Evolutionary conservation across 2,113 vertebrate genomes (phyloP).

Genomic region (Seriola quinqueradiata): DNA sequence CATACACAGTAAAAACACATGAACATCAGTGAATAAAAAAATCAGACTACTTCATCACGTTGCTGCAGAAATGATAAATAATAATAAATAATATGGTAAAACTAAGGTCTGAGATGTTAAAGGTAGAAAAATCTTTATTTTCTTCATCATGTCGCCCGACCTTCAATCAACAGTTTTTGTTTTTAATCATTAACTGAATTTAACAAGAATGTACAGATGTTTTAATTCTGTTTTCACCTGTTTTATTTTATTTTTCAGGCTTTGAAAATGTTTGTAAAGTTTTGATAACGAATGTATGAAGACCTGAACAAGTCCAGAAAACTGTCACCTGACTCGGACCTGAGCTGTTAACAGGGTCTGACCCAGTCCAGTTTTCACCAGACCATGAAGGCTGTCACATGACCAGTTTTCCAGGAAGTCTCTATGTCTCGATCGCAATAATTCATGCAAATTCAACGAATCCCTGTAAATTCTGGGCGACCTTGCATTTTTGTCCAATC

Average conservation of each 20-base stretch:
- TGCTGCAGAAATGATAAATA: not conserved
- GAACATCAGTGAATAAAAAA: too few species aligned
- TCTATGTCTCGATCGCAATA: too few species aligned
- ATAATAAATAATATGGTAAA: not conserved
- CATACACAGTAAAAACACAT: too few species aligned
- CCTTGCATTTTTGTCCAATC: too few species aligned
- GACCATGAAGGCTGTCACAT: not conserved
- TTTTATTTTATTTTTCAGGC: conserved; percentile 62
- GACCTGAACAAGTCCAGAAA: conserved; percentile 56
- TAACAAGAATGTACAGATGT: not conserved
- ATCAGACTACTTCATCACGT: not conserved
- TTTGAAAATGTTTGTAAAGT: conserved; percentile 54
- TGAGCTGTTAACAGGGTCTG: too few species aligned
- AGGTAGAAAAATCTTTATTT: not conserved
- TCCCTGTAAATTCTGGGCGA: too few species aligned
- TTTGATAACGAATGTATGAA: conserved; percentile 29
- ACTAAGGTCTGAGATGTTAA: not conserved
- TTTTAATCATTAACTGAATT: conserved; percentile 15
- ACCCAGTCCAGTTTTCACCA: not conserved
- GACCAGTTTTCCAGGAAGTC: too few species aligned
- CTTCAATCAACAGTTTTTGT: not conserved
- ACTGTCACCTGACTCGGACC: not conserved
- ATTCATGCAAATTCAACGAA: too few species aligned
- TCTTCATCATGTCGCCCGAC: not conserved
- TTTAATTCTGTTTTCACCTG: conserved; percentile 46